These are phyloP conservation scores for Butorides virescens DNA, from an alignment of 2,113 vertebrate genomes.

Conservation along the genomic window DNA sequence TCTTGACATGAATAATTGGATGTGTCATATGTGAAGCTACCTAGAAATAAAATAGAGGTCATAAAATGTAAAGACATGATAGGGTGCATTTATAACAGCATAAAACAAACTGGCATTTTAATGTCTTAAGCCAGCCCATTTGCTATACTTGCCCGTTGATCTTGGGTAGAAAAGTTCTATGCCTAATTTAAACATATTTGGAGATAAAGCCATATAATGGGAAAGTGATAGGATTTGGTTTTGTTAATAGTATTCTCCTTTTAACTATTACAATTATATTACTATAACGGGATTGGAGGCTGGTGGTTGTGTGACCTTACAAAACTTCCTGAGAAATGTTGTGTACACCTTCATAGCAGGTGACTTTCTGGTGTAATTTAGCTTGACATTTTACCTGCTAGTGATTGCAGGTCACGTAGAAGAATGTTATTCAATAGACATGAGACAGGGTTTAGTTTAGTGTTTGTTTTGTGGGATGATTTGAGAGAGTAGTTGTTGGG, in stretches of 20 bases:
- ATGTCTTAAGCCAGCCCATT: slow-evolving; percentile 58
- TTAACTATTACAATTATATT: not conserved
- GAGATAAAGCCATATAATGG: not conserved
- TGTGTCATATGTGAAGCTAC: slow-evolving; percentile 70
- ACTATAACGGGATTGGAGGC: not conserved
- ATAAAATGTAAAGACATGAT: slow-evolving; percentile 75
- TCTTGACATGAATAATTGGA: slow-evolving; percentile 71
- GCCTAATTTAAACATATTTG: not conserved
- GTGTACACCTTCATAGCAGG: not conserved
- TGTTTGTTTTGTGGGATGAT: not conserved
- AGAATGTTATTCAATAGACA: not conserved
- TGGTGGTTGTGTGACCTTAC: not conserved
- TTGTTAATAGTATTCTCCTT: not conserved
- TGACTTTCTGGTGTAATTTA: not conserved
- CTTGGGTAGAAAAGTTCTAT: slow-evolving; percentile 4
- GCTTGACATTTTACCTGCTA: not conserved
- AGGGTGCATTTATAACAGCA: slow-evolving; percentile 70
- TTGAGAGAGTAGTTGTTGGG: not conserved
- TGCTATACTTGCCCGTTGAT: slow-evolving; percentile 32
- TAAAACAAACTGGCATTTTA: slow-evolving; percentile 75
- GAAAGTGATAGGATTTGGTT: not conserved
- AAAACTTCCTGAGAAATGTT: not conserved
- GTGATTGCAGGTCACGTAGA: not conserved
- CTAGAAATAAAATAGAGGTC: slow-evolving; percentile 69
- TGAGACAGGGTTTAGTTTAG: not conserved